Percentiles rank a stretch among this genome's conserved stretches.
Evolutionary conservation across 2,113 vertebrate genomes (phyloP).

Genomic region (Rattus norvegicus): GRCr8 NC_086022.1:54783001-54783500

Average conservation of each 20-base stretch:
- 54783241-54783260: neutral
- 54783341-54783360: neutral
- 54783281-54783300: neutral
- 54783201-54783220: neutral
- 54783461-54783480: neutral
- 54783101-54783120: neutral
- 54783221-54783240: neutral
- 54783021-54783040: neutral
- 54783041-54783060: neutral
- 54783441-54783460: neutral
- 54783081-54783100: neutral
- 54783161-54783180: neutral
- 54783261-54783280: neutral
- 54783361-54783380: neutral
- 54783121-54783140: neutral
- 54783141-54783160: neutral
- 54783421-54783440: no score
- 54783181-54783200: neutral
- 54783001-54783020: neutral
- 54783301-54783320: neutral
- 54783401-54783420: neutral
- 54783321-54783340: no score
- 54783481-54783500: neutral
- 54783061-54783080: neutral
- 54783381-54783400: neutral